Base-by-base conservation (phyloP, 2,888 invertebrate species). In the Eulithis testata region DNA sequence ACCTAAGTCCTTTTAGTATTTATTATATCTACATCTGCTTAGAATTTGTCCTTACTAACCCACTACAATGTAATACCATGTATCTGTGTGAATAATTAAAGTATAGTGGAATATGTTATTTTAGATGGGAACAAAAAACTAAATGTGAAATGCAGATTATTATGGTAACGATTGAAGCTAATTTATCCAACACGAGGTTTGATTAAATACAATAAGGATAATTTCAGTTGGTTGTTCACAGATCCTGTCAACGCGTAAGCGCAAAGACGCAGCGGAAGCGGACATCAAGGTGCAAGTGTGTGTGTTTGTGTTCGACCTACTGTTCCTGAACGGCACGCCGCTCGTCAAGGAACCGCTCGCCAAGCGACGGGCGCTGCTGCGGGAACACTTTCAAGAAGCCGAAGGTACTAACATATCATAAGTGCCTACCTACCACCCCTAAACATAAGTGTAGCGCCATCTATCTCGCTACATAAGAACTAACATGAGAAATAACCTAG, bases 261-360 rank as follows among this genome's bases (percentile, higher is more conserved):
- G 98, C 79, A 99, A 99, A 94, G 98, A 94, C 81, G 94, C 94
- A 1, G 75, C 79, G 59, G 86, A 88, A 65, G 76, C 84, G 0
- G 93, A 94, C 53, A 94, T 95, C 74, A 93, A 90, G 74, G 95
- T 95, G 73, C 97, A 97, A 86, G 98, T 99, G 68, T 99, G 99
- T 84, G 96, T 99, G 40, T 99, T 97, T 89, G 97, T 98, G 88
- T 99, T 99, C 90, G 99, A 99, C 94, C 91, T 99, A 74, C 93
- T 99, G 21, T 99, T 96, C 85, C 93, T 99, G 8, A 63, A 63
- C 52, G 63, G 57, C 0, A 5, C 5, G 11, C 12, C 63, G 44
- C 63, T 63, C 12, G 63, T 63, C 45, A n/a, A 11, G 11, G 47
- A 47, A 14, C 57, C 63, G 52, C 63, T 63, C 11, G 52, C 51